Conservation (phyloP, 2,113 vertebrate genomes). For the Barbus barbus region DNA sequence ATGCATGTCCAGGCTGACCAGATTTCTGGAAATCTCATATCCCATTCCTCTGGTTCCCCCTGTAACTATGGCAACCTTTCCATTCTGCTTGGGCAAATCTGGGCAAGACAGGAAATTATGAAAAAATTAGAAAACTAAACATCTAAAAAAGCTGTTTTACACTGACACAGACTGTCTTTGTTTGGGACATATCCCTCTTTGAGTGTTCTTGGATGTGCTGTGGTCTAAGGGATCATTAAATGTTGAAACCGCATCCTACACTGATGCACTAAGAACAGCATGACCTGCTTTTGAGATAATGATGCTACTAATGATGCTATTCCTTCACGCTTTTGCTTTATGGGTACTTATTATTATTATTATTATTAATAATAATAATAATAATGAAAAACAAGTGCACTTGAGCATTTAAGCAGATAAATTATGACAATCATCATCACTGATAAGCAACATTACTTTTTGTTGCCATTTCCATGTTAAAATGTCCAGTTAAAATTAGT, state of each 20-base stretch:
- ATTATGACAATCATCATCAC: not conserved
- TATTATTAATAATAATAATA: no score
- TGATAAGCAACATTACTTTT: not conserved
- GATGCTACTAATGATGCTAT: not conserved
- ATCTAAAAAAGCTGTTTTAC: no score
- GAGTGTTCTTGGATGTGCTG: not conserved
- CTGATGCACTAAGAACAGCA: not conserved
- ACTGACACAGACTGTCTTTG: not conserved
- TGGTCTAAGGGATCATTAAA: conserved; percentile 18
- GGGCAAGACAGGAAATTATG: conserved; percentile 54
- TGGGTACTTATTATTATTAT: not conserved
- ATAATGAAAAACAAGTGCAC: not conserved
- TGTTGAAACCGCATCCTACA: not conserved
- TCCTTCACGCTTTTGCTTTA: not conserved
- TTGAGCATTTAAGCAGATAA: not conserved
- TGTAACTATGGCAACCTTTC: conserved; percentile 89
- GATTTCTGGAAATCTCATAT: conserved; percentile 79
- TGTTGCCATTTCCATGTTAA: not conserved
- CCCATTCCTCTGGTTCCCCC: conserved; percentile 90
- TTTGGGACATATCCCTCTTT: conserved; percentile 5
- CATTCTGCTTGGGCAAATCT: conserved; percentile 83
- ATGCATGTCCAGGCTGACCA: conserved; percentile 88
- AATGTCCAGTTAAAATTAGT: not conserved
- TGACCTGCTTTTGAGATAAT: not conserved
- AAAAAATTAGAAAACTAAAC: conserved; percentile 12